A percentile compares a stretch with the other conserved stretches of the same genome.
These are phyloP conservation scores for Laterallus jamaicensis DNA, from an alignment of 2,113 vertebrate species.

Conservation along the genomic window DNA sequence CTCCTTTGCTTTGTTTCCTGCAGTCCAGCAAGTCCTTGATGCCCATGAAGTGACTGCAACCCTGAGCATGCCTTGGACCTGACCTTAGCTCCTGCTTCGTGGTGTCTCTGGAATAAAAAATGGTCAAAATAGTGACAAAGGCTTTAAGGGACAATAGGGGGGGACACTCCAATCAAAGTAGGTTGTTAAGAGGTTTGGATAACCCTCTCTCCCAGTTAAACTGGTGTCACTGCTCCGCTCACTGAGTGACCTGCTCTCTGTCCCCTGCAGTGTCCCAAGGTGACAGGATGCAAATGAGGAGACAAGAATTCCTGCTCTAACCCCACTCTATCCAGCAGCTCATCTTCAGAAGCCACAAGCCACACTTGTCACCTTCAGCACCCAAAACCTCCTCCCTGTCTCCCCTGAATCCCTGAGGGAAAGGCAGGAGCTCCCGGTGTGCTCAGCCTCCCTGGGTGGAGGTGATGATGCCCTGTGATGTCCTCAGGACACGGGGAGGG, in stretches of 20 bases:
- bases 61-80: neutral
- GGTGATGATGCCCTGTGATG: accelerated
- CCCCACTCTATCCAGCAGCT: neutral
- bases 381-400: neutral
- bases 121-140: neutral
- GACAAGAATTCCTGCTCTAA: neutral
- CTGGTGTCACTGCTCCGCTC: neutral
- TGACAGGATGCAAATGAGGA: neutral
- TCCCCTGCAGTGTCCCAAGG: neutral
- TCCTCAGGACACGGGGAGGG: neutral
- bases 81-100: neutral
- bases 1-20: neutral
- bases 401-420: neutral
- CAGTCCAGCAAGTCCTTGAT: neutral
- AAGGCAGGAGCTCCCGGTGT: neutral
- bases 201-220: neutral
- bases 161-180: neutral
- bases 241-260: neutral
- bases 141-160: neutral
- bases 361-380: accelerated
- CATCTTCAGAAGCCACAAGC: neutral
- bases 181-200: neutral
- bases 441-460: neutral
- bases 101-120: neutral
- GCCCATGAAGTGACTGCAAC: neutral